phyloP scores from a whole-genome alignment of 2,113 vertebrate species.

The Anser brachyrhynchus region DNA sequence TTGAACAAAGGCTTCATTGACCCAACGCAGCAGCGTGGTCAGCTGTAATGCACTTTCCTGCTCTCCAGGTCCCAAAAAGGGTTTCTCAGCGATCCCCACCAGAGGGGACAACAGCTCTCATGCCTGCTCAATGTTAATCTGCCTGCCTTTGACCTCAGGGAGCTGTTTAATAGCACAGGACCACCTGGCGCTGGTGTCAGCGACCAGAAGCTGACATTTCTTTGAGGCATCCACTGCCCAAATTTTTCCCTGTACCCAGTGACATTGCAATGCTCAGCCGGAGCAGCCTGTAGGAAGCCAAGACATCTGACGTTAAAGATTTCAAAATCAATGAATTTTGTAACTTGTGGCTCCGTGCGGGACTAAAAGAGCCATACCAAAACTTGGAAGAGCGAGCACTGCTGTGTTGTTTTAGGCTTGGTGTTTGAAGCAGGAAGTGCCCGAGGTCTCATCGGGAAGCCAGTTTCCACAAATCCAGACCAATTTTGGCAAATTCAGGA shows the following conservation, averaged over 20 bases:
- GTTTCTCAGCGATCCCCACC: accelerated
- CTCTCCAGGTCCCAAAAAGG: background rate
- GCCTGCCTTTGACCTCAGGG: background rate
- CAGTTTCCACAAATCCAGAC: slow-evolving; percentile 37
- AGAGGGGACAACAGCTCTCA: background rate
- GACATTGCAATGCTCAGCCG: background rate
- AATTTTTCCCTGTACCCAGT: background rate
- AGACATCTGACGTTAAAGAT: background rate
- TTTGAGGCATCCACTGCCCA: background rate
- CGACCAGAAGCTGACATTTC: background rate
- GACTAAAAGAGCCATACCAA: background rate
- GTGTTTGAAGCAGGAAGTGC: background rate
- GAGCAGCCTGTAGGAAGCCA: background rate
- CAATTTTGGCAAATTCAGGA: slow-evolving; percentile 41
- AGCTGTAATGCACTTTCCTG: background rate
- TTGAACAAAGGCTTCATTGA: background rate
- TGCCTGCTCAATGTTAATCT: accelerated
- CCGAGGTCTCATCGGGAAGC: background rate
- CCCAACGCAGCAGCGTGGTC: background rate
- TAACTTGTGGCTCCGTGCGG: background rate
- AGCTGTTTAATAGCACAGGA: background rate
- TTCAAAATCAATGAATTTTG: background rate
- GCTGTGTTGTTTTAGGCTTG: slow-evolving; percentile 30
- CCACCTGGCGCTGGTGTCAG: background rate
- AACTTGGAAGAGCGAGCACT: background rate